These are phyloP conservation scores for Anniella stebbinsi DNA, from an alignment of 2,797 vertebrate species.

Conservation along the genomic window DNA sequence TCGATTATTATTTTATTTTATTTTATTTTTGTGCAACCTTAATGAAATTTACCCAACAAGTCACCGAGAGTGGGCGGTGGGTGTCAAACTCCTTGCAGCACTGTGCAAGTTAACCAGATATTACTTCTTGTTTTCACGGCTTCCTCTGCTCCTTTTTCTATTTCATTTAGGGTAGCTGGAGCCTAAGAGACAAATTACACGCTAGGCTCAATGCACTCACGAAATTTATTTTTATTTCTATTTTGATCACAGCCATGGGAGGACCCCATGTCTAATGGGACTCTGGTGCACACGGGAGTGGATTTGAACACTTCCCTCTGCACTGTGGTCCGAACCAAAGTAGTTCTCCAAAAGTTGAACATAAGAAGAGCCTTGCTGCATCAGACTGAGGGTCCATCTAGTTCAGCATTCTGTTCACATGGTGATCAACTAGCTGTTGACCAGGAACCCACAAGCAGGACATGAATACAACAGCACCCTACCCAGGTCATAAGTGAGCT, in stretches of 20 bases:
- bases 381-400: no score
- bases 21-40: slow-evolving; percentile 35
- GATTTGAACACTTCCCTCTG: background rate
- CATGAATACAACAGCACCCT: no score
- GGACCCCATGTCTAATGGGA: background rate
- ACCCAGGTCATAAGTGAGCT: no score
- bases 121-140: slow-evolving; percentile 17
- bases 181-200: background rate
- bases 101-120: slow-evolving; percentile 34
- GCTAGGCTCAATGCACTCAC: no score
- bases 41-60: slow-evolving; percentile 59
- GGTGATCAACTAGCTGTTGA: no score
- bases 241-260: background rate
- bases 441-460: no score
- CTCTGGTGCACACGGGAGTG: no score
- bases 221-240: no score
- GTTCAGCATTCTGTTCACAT: no score
- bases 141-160: background rate
- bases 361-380: no score
- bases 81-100: slow-evolving; percentile 46
- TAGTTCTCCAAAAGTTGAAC: no score
- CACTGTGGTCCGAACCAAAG: background rate
- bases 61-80: background rate
- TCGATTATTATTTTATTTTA: slow-evolving; percentile 23
- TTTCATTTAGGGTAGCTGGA: background rate